Base-by-base conservation (phyloP, 1,140 invertebrate genomes). In the Dreissena rostriformis region DNA sequence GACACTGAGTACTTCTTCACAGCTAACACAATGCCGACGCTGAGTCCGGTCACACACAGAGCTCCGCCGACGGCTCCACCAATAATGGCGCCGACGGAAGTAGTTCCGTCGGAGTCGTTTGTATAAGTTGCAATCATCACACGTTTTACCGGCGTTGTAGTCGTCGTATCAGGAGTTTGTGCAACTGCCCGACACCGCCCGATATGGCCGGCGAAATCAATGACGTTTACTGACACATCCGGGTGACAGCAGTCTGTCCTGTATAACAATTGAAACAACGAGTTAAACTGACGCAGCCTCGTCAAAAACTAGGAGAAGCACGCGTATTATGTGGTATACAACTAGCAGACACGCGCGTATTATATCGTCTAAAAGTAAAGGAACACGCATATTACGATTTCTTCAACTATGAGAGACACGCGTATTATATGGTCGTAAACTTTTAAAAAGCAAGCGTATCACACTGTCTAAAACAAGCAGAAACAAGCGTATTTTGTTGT, bases 191-290 rank as follows among this genome's bases (percentile, higher is more conserved):
- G 55, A 66, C 79, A 82, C 55, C 73, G 79, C 0, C 79, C 79
- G 15, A 67, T 49, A 17, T 73, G 28, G 17, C 68, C 68, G 26
- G 55, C 70, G 51, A 82, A 49, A 29, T 82, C 79, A 17, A 74
- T 39, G 12, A 74, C 39, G 39, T 82, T 82, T 12, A 82, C 53
- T 39, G 39, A 65, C 11, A 82, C 79, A 53, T 82, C 79, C 1
- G 70, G 12, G 53, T 82, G 70, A 52, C 79, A 82, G 65, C 79
- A 82, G 61, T 82, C 79, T 4, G 79, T 82, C 24, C 79, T 82
- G 57, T 2, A 12, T n/a, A 61, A n/a, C 2, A 2, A 39, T 39
- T 39, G 39, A 39, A 39, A 39, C 8, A 39, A 39, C 2, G 8
- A 39, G 39, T 39, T 39, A 39, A 39, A 39, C 8, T 8, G 39